phyloP scores from a whole-genome alignment of 1,140 invertebrate genomes.

The Ephestia elutella region DNA sequence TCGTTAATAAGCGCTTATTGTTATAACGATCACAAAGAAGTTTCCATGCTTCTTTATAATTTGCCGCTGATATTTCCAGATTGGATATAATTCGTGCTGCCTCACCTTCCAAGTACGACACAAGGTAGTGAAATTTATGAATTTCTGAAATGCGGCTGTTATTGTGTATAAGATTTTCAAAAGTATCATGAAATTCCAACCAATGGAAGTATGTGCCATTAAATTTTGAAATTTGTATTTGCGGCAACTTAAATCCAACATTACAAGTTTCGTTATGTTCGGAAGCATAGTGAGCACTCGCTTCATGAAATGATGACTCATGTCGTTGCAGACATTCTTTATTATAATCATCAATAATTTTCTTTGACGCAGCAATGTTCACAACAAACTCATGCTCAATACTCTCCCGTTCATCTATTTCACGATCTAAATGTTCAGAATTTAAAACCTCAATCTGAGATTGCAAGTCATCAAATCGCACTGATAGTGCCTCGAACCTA shows the following conservation, averaged over 20 bases:
- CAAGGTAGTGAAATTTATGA: constrained; percentile 22
- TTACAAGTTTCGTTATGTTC: not conserved
- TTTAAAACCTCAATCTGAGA: constrained; percentile 17
- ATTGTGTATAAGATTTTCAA: constrained; percentile 8
- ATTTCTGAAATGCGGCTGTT: constrained; percentile 16
- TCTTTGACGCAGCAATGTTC: constrained; percentile 10
- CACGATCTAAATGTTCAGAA: constrained; percentile 8
- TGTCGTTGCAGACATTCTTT: not conserved
- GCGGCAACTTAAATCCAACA: not conserved
- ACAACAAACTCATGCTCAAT: constrained; percentile 15
- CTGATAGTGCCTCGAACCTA: constrained; percentile 12
- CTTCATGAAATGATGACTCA: not conserved
- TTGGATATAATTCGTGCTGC: constrained; percentile 20
- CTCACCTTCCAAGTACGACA: constrained; percentile 19
- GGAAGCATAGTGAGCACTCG: not conserved
- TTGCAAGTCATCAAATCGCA: constrained; percentile 8
- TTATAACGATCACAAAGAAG: constrained; percentile 29
- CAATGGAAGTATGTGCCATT: not conserved
- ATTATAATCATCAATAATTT: constrained; percentile 11
- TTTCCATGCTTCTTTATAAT: constrained; percentile 26
- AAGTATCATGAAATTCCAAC: constrained; percentile 7
- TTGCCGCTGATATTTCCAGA: constrained; percentile 18
- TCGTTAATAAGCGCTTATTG: constrained; percentile 28
- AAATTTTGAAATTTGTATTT: not conserved
- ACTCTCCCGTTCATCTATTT: constrained; percentile 12